phyloP scores from a whole-genome alignment of 2,888 invertebrate species.

The Quadriops clusia region DNA sequence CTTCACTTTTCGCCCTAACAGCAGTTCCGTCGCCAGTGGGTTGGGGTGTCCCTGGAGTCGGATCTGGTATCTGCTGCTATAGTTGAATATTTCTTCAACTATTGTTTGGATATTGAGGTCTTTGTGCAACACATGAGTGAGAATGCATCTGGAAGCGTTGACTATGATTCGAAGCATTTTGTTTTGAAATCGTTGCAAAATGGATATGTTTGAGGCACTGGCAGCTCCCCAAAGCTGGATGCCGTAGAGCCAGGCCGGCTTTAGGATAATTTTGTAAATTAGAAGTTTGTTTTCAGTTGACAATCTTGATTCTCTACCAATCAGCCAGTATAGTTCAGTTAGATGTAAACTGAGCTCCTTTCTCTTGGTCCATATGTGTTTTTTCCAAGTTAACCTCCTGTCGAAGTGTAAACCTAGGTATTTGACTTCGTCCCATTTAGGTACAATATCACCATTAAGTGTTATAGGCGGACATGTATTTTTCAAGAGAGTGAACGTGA shows the following conservation, averaged over 20 bases:
- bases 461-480: conserved; percentile 2
- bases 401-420: conserved; percentile 8
- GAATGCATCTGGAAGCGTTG: conserved; percentile 14
- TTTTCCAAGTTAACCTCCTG: conserved; percentile 7
- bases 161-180: conserved; percentile 11
- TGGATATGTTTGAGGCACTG: conserved; percentile 12
- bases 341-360: conserved; percentile 8
- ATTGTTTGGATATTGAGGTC: too few species aligned
- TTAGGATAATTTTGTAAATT: conserved; percentile 12
- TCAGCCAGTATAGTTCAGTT: conserved; percentile 6
- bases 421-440: conserved; percentile 5
- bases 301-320: conserved; percentile 5
- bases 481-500: background rate
- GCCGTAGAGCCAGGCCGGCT: conserved; percentile 14
- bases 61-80: too few species aligned
- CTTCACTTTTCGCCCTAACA: too few species aligned
- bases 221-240: conserved; percentile 15
- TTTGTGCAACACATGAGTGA: conserved; percentile 7
- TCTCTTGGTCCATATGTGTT: conserved; percentile 9
- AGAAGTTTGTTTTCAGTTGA: conserved; percentile 11
- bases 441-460: too few species aligned
- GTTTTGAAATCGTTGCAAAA: conserved; percentile 14
- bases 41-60: too few species aligned
- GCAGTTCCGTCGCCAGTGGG: too few species aligned
- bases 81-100: too few species aligned